These are phyloP conservation scores for Alexandromys oeconomus DNA, from an alignment of 2,797 vertebrate species.

Conservation along the genomic window DNA sequence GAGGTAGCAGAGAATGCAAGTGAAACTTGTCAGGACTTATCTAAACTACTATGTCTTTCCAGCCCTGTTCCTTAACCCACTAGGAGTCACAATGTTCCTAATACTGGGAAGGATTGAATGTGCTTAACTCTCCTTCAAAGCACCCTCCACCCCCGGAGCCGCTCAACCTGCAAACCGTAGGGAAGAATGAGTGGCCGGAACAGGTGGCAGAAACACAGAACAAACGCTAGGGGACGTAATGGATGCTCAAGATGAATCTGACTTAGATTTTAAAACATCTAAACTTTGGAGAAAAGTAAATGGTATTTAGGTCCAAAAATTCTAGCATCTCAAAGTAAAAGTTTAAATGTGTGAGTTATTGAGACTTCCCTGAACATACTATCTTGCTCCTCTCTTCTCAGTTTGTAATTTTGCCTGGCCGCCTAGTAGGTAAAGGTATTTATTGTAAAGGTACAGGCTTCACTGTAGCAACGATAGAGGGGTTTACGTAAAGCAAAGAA, in stretches of 20 bases:
- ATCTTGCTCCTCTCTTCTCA: not conserved
- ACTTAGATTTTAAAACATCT: not conserved
- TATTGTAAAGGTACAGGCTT: not conserved
- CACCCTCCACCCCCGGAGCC: not conserved
- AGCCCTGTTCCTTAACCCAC: too few relatives aligned
- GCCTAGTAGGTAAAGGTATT: not conserved
- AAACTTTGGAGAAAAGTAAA: not conserved
- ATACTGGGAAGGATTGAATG: not conserved
- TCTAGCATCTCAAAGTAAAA: slow-evolving; percentile 19
- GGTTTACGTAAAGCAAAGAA: not conserved
- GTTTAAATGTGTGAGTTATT: slow-evolving; percentile 20
- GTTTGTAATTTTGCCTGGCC: not conserved
- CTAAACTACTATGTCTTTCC: too few relatives aligned
- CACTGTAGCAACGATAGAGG: slow-evolving; percentile 12
- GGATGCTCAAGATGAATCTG: not conserved
- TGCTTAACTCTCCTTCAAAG: not conserved
- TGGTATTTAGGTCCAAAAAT: slow-evolving; percentile 12
- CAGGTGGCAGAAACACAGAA: not conserved
- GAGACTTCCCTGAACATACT: not conserved
- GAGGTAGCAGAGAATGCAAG: too few relatives aligned
- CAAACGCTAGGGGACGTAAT: not conserved
- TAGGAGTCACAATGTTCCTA: not conserved
- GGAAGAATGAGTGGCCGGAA: not conserved
- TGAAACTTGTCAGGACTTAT: too few relatives aligned
- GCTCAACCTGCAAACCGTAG: not conserved